phyloP scores from a whole-genome alignment of 2,888 invertebrate species.

The Ennomos quercinarius region DNA sequence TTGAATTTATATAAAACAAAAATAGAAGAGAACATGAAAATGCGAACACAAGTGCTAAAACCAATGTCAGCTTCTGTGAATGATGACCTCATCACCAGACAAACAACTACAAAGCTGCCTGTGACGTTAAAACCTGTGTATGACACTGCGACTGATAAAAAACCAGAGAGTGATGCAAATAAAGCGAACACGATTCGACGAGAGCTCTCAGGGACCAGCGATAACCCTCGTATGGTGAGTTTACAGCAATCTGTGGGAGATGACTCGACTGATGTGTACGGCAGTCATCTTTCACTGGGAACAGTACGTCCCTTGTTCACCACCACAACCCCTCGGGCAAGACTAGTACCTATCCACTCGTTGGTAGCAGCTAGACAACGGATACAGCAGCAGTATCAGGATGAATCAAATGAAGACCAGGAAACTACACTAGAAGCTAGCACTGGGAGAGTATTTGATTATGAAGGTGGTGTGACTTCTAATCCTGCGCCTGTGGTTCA shows the following conservation, averaged over 20 bases:
- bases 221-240: slow-evolving; percentile 83
- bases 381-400: slow-evolving; percentile 77
- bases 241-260: slow-evolving; percentile 87
- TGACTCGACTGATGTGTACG: slow-evolving; percentile 89
- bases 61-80: slow-evolving; percentile 62
- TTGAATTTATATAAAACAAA: slow-evolving; percentile 68
- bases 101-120: slow-evolving; percentile 71
- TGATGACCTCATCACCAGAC: slow-evolving; percentile 72
- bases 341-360: slow-evolving; percentile 82
- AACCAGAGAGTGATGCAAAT: slow-evolving; percentile 63
- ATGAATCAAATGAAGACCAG: slow-evolving; percentile 65
- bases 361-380: slow-evolving; percentile 79
- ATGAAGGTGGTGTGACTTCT: slow-evolving; percentile 78
- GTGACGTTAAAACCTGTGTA: slow-evolving; percentile 82
- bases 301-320: slow-evolving; percentile 89
- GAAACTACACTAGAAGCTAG: slow-evolving; percentile 82
- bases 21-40: slow-evolving; percentile 60
- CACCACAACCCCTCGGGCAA: slow-evolving; percentile 85
- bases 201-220: slow-evolving; percentile 85
- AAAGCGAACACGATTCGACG: slow-evolving; percentile 87
- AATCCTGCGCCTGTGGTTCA: slow-evolving; percentile 84
- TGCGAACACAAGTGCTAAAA: slow-evolving; percentile 69
- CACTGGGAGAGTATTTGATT: slow-evolving; percentile 80
- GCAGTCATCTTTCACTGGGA: slow-evolving; percentile 87
- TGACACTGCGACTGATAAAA: slow-evolving; percentile 78